Base-by-base conservation (phyloP, 2,888 invertebrate species). In the Glaucopsyche alexis region DNA sequence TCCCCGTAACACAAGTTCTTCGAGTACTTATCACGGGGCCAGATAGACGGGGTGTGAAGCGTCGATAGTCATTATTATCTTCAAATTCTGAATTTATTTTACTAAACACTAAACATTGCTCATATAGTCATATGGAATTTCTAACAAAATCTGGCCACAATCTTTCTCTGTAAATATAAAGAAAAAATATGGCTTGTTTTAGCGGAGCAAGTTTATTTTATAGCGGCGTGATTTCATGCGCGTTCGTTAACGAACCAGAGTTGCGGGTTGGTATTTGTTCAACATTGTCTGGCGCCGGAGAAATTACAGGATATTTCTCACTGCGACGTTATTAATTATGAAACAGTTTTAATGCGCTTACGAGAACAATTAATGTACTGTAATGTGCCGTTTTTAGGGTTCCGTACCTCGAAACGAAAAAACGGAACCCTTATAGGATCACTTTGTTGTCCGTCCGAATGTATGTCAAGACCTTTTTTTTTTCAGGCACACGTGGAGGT, bases 171-270 rank as follows among this genome's bases (percentile, higher is more conserved):
- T 52, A 72, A 72, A 72, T 67, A 67, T 67, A 72, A 72, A 52
- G 65, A 67, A 55, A 66, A 72, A 69, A 52, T 67, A 67, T 67
- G 55, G 72, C 72, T 69, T 72, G 72, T 72, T 75, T 72, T 73
- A 74, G 71, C 69, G 74, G 67, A 64, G 71, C 73, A 73, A 71
- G 74, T 77, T 77, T 77, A 77, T 75, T 74, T 74, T 71, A 72
- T 73, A 74, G 64, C 74, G 73, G 74, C 75, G 75, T 73, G 74
- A 75, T 77, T 74, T 73, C 70, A 40, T 66, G 52, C 72, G 75
- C 55, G 72, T 47, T 74, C 74, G 72, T 76, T 78, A 77, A 78
- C 77, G 78, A 78, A 78, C 77, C 73, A 75, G 29, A 60, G 29
- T 60, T 60, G 60, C 60, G 60, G 60, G 72, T 47, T 71, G 73